Evolutionary conservation across 2,113 vertebrate genomes (phyloP).

Genomic region (Chlamydotis undulata): DNA sequence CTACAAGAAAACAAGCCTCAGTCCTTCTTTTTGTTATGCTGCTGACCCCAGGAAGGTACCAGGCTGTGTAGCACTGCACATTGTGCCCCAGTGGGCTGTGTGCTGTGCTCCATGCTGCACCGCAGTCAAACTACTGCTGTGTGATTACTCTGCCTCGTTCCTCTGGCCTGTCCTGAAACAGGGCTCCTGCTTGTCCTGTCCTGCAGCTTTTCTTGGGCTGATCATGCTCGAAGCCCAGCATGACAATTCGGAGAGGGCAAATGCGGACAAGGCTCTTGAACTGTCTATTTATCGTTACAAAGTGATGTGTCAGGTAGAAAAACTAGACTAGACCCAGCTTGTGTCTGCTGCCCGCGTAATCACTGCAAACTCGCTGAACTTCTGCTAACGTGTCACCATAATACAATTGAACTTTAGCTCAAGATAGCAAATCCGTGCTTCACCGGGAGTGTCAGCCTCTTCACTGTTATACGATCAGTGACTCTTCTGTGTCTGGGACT

Average conservation of each 20-base stretch:
- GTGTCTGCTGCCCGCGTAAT: background rate
- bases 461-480: background rate
- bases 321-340: background rate
- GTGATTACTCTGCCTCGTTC: background rate
- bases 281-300: background rate
- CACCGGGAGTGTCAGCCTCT: background rate
- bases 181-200: background rate
- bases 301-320: background rate
- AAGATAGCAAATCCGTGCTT: background rate
- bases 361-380: background rate
- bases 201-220: background rate
- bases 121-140: background rate
- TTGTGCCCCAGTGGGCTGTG: background rate
- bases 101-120: background rate
- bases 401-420: slow-evolving; percentile 39
- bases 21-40: background rate
- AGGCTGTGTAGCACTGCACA: accelerated
- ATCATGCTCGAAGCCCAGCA: background rate
- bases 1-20: background rate
- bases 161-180: background rate
- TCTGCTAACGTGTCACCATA: background rate
- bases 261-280: background rate
- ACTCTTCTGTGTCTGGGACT: background rate
- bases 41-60: background rate
- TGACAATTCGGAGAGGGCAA: background rate